Evolutionary conservation across 1,140 invertebrate genomes (phyloP).

Genomic region (Eueides isabella): DNA sequence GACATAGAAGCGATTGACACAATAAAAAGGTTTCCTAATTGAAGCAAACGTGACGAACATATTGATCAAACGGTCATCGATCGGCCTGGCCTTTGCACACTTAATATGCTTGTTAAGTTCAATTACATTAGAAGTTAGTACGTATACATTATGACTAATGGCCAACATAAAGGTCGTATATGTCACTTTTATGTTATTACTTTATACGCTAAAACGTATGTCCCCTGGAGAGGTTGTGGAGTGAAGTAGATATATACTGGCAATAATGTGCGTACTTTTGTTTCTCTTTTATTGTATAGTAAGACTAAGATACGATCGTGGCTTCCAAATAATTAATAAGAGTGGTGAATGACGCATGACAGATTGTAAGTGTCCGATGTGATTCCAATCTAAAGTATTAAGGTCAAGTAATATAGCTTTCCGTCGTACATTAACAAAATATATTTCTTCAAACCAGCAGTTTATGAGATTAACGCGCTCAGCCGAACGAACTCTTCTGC

Average conservation of each 20-base stretch:
- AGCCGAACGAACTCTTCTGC: no score
- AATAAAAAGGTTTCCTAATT: slow-evolving; percentile 42
- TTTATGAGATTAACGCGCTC: no score
- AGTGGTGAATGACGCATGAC: no score
- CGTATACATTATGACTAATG: slow-evolving; percentile 38
- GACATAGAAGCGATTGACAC: slow-evolving; percentile 19
- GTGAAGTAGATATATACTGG: neutral
- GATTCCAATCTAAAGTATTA: no score
- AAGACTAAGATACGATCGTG: no score
- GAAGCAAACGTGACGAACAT: slow-evolving; percentile 32
- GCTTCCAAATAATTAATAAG: no score
- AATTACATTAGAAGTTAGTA: slow-evolving; percentile 40
- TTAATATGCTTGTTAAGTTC: slow-evolving; percentile 42
- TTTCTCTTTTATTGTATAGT: neutral
- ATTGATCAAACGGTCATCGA: slow-evolving; percentile 45
- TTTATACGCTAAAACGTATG: slow-evolving; percentile 24
- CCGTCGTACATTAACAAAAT: no score
- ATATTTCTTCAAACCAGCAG: no score
- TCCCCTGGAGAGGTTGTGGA: slow-evolving; percentile 14
- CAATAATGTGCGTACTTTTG: neutral
- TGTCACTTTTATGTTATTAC: slow-evolving; percentile 36
- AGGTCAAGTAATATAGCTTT: no score
- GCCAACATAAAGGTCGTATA: slow-evolving; percentile 28
- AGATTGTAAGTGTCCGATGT: no score
- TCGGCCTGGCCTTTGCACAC: slow-evolving; percentile 39